Base-by-base conservation (phyloP, 2,888 invertebrate species). In the Isotomurus palustris region DNA sequence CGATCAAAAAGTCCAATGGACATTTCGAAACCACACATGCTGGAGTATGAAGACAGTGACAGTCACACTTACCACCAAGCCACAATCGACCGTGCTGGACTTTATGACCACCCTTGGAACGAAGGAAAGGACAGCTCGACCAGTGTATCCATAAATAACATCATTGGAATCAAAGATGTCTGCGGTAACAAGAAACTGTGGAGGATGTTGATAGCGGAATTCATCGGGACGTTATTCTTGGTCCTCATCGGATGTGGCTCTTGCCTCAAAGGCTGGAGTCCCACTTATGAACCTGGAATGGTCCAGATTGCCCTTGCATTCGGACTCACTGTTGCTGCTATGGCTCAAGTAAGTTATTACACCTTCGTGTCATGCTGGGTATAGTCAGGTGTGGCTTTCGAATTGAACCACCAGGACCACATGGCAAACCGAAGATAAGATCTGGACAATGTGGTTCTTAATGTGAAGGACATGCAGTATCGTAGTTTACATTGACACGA, bases 241-340 rank as follows among this genome's bases (percentile, higher is more conserved):
- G 88, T 91, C 4, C 80, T 90, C 62, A 81, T 95, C 63, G 94
- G 92, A 28, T 88, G 92, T 72, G 91, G 89, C 1, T 84, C 88
- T 60, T 85, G 85, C 73, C 80, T 82, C 71, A 73, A 76, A 2
- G 78, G 62, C 77, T 68, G 76, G 74, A 48, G 76, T 79, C 17
- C 58, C 72, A 48, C 59, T 64, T 74, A 75, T 75, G 75, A 76
- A 73, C 81, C 73, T 65, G 71, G 24, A 72, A 78, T 84, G 50
- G 82, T 86, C 61, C 84, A 87, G 71, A 88, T 92, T 68, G 83
- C 91, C 0, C 78, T 94, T 38, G 82, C 88, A 22, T 93, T 93
- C 75, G 94, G 94, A 41, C 80, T 94, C 44, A 81, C 84, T n/a
- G 86, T 92, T 56, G 91, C 86, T 72, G 85, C 87, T 61, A 82